Evolutionary conservation across 2,113 vertebrate species (phyloP).

Genomic region (Spheniscus mendiculus): DNA sequence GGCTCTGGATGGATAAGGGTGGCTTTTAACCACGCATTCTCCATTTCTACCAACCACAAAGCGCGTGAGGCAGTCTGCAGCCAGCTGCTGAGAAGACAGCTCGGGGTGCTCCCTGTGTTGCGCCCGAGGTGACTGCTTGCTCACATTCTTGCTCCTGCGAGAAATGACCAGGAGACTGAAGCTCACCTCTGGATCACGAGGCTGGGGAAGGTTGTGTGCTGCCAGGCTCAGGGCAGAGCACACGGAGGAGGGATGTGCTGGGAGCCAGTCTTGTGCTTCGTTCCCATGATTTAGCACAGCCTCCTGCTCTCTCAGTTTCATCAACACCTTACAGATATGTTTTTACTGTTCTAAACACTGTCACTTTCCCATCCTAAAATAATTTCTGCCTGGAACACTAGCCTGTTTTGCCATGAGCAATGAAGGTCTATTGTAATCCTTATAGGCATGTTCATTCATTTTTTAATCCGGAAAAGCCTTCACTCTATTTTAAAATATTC

Average conservation of each 20-base stretch:
- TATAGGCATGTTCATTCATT: neutral
- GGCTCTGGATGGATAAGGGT: neutral
- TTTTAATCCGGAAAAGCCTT: neutral
- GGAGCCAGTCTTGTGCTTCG: neutral
- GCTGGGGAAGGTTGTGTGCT: neutral
- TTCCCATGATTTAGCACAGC: neutral
- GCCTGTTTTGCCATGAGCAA: neutral
- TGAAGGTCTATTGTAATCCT: neutral
- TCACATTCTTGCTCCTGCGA: neutral
- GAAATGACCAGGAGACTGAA: neutral
- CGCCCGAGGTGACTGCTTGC: neutral
- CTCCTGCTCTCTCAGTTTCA: neutral
- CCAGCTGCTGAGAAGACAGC: neutral
- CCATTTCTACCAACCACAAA: neutral
- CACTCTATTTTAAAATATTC: conserved; percentile 8
- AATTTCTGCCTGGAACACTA: neutral
- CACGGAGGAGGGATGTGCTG: neutral
- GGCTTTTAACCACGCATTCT: neutral
- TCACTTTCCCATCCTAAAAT: conserved; percentile 37
- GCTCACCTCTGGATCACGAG: neutral
- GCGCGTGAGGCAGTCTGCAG: neutral
- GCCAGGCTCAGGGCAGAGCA: neutral
- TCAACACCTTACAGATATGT: neutral
- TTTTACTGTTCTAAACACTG: conserved; percentile 7
- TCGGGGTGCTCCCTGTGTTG: neutral